Conservation (phyloP, 2,113 vertebrate genomes). For the Chaenogobius annularis region DNA sequence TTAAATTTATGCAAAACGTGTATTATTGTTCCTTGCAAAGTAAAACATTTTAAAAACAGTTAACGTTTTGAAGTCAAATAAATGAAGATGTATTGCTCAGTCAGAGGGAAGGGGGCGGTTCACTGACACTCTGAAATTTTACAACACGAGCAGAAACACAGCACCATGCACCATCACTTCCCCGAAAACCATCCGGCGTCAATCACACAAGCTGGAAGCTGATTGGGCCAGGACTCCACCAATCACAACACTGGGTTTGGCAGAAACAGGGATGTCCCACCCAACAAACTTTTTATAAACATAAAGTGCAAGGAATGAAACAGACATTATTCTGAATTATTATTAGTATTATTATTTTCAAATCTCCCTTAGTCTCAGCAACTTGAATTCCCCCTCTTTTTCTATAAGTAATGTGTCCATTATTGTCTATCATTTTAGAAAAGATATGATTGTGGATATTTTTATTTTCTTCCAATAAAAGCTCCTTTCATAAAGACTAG, state of each 20-base stretch:
- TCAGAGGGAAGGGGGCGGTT: conserved; percentile 51
- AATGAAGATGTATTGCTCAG: not conserved
- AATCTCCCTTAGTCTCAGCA: too few relatives aligned
- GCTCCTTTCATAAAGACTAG: not conserved
- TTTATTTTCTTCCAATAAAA: not conserved
- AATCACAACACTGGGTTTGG: conserved; percentile 14
- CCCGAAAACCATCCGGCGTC: conserved; percentile 4
- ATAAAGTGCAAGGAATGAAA: not conserved
- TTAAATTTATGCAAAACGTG: not conserved
- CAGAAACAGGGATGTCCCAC: not conserved
- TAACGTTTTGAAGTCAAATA: not conserved
- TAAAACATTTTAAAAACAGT: not conserved
- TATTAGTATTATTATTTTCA: not conserved
- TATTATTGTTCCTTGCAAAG: not conserved
- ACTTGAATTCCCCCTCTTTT: too few relatives aligned
- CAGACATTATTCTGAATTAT: not conserved
- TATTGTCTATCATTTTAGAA: too few relatives aligned
- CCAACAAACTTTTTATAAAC: not conserved
- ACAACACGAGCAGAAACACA: conserved; percentile 62
- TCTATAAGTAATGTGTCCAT: too few relatives aligned
- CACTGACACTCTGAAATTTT: conserved; percentile 51
- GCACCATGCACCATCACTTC: conserved; percentile 54
- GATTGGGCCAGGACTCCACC: conserved; percentile 12
- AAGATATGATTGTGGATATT: too few relatives aligned
- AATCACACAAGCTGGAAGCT: conserved; percentile 7